Percentiles rank a stretch among this genome's conserved stretches.
Evolutionary conservation across 2,888 invertebrate species (phyloP).

Genomic region (Imbricaverruca yamaguchii): DNA sequence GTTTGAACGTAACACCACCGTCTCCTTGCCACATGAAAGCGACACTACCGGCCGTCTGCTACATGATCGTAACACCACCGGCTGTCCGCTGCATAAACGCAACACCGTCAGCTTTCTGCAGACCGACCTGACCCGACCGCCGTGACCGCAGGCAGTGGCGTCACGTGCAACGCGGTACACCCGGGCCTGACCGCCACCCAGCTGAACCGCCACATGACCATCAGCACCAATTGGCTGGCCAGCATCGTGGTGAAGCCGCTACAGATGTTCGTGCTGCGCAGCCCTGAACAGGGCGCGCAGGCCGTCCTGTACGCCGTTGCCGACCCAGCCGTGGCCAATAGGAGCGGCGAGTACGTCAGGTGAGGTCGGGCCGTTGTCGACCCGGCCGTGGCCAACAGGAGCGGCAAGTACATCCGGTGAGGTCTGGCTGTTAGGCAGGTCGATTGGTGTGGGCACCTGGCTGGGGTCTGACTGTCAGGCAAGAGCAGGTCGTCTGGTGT

Average conservation of each 20-base stretch:
- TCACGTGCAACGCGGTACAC: conserved; percentile 72
- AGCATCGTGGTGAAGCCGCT: conserved; percentile 58
- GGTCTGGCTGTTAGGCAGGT: too few species aligned
- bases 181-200: conserved; percentile 76
- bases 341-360: conserved; percentile 66
- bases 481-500: too few species aligned
- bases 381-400: too few species aligned
- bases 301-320: conserved; percentile 60
- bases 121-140: neutral
- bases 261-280: conserved; percentile 65
- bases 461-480: too few species aligned
- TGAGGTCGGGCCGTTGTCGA: conserved; percentile 41
- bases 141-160: conserved; percentile 53
- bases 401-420: too few species aligned
- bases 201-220: conserved; percentile 64
- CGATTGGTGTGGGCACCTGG: too few species aligned
- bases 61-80: too few species aligned
- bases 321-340: conserved; percentile 52
- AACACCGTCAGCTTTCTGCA: too few species aligned
- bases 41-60: too few species aligned
- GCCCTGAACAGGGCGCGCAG: conserved; percentile 60
- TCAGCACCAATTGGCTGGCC: conserved; percentile 53
- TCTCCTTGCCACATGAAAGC: too few species aligned
- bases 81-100: too few species aligned
- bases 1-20: too few species aligned